phyloP scores from a whole-genome alignment of 2,113 vertebrate genomes.

The Amblyornis subalaris region DNA sequence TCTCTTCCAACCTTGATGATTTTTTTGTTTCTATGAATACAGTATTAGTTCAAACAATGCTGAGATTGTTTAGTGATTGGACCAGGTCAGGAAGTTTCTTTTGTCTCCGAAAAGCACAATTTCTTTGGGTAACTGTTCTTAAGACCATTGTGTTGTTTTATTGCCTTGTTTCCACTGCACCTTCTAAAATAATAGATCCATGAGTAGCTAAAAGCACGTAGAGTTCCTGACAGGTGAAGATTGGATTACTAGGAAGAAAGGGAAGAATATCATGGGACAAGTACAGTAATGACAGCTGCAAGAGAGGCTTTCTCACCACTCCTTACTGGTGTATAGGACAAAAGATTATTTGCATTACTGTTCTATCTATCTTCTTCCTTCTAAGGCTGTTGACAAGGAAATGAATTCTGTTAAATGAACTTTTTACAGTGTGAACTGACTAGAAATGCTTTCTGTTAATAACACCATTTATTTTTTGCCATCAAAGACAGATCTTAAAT shows the following conservation, averaged over 20 bases:
- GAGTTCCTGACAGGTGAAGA: neutral
- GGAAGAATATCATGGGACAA: neutral
- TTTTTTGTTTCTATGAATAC: neutral
- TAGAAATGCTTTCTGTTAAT: neutral
- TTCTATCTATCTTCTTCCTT: neutral
- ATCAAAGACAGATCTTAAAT: neutral
- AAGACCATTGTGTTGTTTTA: neutral
- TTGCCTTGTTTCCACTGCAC: neutral
- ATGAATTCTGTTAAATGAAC: neutral
- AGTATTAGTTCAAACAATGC: neutral
- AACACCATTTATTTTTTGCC: neutral
- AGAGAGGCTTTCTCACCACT: neutral
- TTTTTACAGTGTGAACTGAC: neutral
- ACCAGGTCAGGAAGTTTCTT: neutral
- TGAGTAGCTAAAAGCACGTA: neutral
- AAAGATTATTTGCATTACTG: neutral
- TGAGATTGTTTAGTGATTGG: neutral
- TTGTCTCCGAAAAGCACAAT: neutral
- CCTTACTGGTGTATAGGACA: neutral
- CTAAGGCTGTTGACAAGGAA: neutral
- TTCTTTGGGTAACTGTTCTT: neutral
- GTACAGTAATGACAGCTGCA: neutral
- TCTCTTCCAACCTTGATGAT: neutral
- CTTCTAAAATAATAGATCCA: neutral
- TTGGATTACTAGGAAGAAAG: neutral